These are phyloP conservation scores for Vimba vimba DNA, from an alignment of 2,113 vertebrate genomes.

Conservation along the genomic window DNA sequence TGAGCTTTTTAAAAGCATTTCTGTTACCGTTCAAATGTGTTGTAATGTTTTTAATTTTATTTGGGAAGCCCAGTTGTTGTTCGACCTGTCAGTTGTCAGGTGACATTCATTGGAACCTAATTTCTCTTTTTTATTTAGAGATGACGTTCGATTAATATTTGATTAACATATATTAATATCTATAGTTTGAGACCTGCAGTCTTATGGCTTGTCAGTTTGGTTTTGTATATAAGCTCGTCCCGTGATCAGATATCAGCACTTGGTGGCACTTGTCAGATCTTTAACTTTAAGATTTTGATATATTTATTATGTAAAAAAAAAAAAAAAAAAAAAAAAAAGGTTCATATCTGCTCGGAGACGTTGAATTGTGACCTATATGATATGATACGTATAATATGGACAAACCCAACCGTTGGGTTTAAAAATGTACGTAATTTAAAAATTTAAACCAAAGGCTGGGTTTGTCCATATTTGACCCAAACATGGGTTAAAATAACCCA, in stretches of 20 bases:
- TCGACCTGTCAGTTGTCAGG: slow-evolving; percentile 11
- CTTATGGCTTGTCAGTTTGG: not conserved
- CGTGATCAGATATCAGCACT: not conserved
- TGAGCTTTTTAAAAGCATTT: not conserved
- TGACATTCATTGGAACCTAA: slow-evolving; percentile 11
- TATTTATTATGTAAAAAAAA: not conserved
- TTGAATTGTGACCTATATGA: not conserved
- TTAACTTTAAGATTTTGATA: not conserved
- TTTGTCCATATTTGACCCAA: no score
- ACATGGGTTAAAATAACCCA: no score
- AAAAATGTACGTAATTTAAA: no score
- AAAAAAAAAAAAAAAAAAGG: not conserved
- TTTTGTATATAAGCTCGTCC: not conserved
- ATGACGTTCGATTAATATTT: not conserved
- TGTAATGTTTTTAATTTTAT: not conserved
- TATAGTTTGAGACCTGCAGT: not conserved
- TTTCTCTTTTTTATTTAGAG: not conserved
- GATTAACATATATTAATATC: not conserved
- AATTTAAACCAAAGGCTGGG: no score
- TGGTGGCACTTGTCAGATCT: not conserved
- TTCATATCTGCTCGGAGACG: not conserved
- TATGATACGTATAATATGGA: not conserved
- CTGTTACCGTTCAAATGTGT: not conserved
- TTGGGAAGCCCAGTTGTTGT: not conserved
- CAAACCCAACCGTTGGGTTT: no score